Base-by-base conservation (phyloP, 30 jellyfish, hydroid and myxozoan genomes). In the Turritopsis dohrnii region DNA sequence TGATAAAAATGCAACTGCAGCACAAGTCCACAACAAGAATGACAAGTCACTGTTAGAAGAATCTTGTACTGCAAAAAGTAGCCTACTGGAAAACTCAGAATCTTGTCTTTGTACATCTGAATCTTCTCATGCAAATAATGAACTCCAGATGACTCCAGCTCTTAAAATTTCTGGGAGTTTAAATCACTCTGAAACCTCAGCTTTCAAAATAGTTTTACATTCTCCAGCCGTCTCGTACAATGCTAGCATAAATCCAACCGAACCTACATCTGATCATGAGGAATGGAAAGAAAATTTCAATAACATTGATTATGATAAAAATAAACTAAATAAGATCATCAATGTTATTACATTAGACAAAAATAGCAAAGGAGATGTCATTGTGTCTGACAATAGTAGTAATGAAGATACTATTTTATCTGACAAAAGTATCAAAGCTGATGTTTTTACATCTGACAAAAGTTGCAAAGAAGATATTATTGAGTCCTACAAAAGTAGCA, bases 171-270 rank as follows among this genome's bases (percentile, higher is more conserved):
- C 77, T 23, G 77, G 77, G 9, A 1, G 30, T 19, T 9, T 69
- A 69, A 69, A 69, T 69, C 77, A 69, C 22, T 69, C 77, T 69
- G 28, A n/a, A 27, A 1, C 77, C 9, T 69, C 77, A n/a, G 77
- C 0, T 19, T 69, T 69, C 19, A 23, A 19, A 69, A 23, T 8
- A n/a, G 22, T 69, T 27, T n/a, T 21, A 69, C 77, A 69, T 69
- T 41, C 60, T 41, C 13, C 60, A 3, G 13, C 13, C 13, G 60
- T 41, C 60, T 41, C 60, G 5, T 13, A 41, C 60, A 13, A 41
- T 41, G 60, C 60, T 41, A 41, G 13, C 60, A 41, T 41, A 13
- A 41, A 41, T 13, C 13, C 60, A 5, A 41, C 60, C 5, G 60
- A 41, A 41, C 13, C 60, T 3, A 5, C 60, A 3, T 41, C 60